Conservation (phyloP, 2,113 vertebrate species). For the Rhynchomys soricoides region DNA sequence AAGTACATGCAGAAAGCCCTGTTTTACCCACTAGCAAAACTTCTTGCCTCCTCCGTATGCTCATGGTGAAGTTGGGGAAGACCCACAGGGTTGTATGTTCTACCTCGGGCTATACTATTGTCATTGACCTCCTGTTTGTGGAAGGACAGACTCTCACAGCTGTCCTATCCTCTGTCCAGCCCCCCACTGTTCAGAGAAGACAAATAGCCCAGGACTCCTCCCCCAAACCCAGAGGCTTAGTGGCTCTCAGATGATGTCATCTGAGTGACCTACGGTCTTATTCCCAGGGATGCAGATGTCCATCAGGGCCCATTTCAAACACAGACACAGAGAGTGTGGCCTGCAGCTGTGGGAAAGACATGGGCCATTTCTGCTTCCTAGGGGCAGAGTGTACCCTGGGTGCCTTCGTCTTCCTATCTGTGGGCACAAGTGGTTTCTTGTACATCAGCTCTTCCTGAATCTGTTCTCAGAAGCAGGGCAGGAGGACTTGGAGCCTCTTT, state of each 20-base stretch:
- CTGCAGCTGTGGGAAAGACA: neutral
- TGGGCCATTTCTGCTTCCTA: neutral
- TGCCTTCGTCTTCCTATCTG: neutral
- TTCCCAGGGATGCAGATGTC: neutral
- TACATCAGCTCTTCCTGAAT: neutral
- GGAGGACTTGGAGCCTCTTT: neutral
- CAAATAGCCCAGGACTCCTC: neutral
- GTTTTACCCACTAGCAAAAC: neutral
- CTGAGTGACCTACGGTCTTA: neutral
- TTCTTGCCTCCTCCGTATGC: fast-evolving
- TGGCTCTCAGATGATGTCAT: neutral
- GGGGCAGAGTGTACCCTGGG: too few species aligned
- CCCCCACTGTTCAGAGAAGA: neutral
- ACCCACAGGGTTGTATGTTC: fast-evolving
- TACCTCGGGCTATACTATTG: neutral
- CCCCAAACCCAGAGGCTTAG: neutral
- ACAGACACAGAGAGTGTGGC: neutral
- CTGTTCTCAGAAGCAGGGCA: neutral
- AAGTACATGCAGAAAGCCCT: neutral
- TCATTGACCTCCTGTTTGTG: too few species aligned
- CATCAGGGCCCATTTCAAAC: neutral
- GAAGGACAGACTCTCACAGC: neutral
- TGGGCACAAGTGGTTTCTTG: neutral
- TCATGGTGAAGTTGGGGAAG: fast-evolving
- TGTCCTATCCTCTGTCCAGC: too few species aligned